Percentiles rank a stretch among this genome's conserved stretches.
Conservation (phyloP, 1,140 invertebrate species). For the Heliconius nattereri region DNA sequence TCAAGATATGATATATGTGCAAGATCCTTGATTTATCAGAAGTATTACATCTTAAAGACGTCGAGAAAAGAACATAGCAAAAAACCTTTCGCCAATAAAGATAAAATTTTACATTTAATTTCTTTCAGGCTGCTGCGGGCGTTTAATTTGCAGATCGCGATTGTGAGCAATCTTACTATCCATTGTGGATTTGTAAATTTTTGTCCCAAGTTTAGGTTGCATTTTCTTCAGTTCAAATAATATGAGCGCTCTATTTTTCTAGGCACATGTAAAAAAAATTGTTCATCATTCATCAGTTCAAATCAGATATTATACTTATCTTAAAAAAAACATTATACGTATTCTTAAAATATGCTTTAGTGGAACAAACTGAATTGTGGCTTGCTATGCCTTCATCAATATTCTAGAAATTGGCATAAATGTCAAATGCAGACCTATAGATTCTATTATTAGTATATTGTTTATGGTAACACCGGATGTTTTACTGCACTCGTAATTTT, state of each 20-base stretch:
- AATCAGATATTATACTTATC: too few species aligned
- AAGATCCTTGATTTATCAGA: background rate
- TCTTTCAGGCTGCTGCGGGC: background rate
- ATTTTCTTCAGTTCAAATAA: background rate
- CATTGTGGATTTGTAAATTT: background rate
- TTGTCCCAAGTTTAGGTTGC: background rate
- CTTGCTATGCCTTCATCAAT: slow-evolving; percentile 35
- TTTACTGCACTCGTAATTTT: slow-evolving; percentile 35
- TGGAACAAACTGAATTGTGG: slow-evolving; percentile 17
- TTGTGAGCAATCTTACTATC: slow-evolving; percentile 2
- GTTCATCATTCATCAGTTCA: too few species aligned
- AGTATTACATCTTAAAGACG: background rate
- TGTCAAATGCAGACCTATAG: slow-evolving; percentile 61
- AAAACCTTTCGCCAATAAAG: background rate
- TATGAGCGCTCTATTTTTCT: too few species aligned
- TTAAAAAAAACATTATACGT: too few species aligned
- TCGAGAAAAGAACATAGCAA: background rate
- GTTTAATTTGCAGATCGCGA: slow-evolving; percentile 14
- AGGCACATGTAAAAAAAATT: too few species aligned
- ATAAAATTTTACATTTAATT: slow-evolving; percentile 2
- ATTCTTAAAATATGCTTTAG: too few species aligned
- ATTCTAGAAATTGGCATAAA: slow-evolving; percentile 64
- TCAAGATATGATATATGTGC: too few species aligned
- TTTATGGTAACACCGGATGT: slow-evolving; percentile 73
- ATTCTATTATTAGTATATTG: slow-evolving; percentile 66